Base-by-base conservation (phyloP, 2,888 invertebrate species). In the Rhorus exstirpatorius region DNA sequence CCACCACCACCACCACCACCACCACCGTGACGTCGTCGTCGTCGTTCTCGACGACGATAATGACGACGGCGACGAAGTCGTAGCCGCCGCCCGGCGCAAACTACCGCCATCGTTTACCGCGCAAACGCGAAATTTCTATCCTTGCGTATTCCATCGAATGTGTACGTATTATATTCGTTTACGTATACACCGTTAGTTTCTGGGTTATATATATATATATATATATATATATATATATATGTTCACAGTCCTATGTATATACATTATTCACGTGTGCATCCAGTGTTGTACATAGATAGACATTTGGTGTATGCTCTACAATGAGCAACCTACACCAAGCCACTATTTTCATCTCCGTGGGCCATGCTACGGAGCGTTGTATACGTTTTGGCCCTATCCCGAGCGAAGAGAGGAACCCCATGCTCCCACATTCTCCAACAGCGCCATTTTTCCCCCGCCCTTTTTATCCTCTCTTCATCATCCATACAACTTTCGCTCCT, bases 21-120 rank as follows among this genome's bases (percentile, higher is more conserved):
- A 78, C 61, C 74, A 55, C 51, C 68, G n/a, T 41, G 70, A 67
- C 51, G 41, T 84, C 87, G 84, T 83, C 80, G 58, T 86, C 88
- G 87, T 87, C 87, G 83, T 77, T 81, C 83, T 80, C 83, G 81
- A 44, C 85, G 81, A 79, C 83, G 89, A 86, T 90, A 90, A 90
- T 90, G 91, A 91, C 82, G 74, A 86, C 87, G 87, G 87, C 87
- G 85, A 79, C 83, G 85, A 81, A 83, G 83, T 71, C 84, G 81
- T 83, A 81, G 89, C 87, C 87, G 89, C 87, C 90, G 88, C 90
- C 89, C 91, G 91, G 89, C 89, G 88, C 89, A 88, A 89, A 88
- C 88, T 86, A 84, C 86, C 85, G 74, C 80, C 84, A 81, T 71
- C 72, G 67, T 60, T 81, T 81, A 86, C 75, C 71, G 87, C 88